Percentiles rank a stretch among this genome's conserved stretches.
These are phyloP conservation scores for Tamias sibiricus DNA, from an alignment of 2,113 vertebrate genomes.

Conservation along the genomic window DNA sequence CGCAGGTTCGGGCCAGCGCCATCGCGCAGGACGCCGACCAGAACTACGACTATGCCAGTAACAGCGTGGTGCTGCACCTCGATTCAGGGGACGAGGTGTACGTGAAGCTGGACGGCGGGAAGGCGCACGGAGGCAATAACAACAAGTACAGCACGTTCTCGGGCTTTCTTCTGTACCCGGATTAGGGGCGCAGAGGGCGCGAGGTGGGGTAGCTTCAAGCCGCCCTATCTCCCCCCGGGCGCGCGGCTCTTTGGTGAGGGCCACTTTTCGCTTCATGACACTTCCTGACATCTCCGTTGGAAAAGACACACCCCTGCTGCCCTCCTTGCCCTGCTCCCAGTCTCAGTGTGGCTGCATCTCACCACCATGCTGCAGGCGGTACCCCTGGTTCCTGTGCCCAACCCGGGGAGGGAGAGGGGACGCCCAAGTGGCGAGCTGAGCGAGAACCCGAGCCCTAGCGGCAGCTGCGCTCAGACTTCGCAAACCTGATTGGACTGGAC, in stretches of 20 bases:
- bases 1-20: constrained; percentile 95
- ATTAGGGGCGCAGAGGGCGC: constrained; percentile 84
- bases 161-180: constrained; percentile 96
- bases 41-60: constrained; percentile 98
- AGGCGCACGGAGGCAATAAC: constrained; percentile 96
- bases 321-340: neutral
- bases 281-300: constrained; percentile 65
- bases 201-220: constrained; percentile 61
- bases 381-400: neutral
- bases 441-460: neutral
- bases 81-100: constrained; percentile 97
- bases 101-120: constrained; percentile 96
- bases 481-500: constrained; percentile 37
- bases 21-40: constrained; percentile 97
- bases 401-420: neutral
- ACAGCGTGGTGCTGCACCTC: constrained; percentile 96
- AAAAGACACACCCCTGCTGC: constrained; percentile 57
- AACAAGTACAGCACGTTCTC: constrained; percentile 99
- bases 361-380: neutral
- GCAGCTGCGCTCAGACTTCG: neutral
- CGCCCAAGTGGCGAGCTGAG: neutral
- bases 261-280: constrained; percentile 39
- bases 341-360: constrained; percentile 52
- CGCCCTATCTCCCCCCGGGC: neutral
- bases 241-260: neutral